Conservation (phyloP, 2,797 vertebrate genomes). For the Acridotheres tristis region DNA sequence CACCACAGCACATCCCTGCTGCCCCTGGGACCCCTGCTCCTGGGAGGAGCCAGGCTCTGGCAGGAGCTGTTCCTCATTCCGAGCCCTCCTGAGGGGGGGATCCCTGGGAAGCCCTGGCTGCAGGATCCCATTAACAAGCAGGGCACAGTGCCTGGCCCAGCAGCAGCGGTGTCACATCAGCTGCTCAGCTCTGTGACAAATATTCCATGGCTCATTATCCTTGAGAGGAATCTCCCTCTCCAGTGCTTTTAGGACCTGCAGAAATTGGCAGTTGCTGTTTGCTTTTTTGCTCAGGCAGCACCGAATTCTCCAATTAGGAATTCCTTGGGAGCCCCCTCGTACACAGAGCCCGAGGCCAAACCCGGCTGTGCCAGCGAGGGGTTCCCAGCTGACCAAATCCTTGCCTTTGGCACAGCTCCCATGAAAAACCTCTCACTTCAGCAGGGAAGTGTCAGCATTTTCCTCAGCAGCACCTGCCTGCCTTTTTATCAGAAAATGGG, state of each 20-base stretch:
- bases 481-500: background rate
- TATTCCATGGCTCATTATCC: constrained; percentile 31
- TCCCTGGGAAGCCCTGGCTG: background rate
- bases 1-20: background rate
- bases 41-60: background rate
- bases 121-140: background rate
- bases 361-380: background rate
- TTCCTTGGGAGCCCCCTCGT: background rate
- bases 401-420: background rate
- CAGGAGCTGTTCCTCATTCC: background rate
- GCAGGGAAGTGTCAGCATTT: background rate
- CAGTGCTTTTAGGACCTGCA: background rate
- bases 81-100: background rate
- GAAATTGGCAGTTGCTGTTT: background rate
- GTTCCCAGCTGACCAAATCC: background rate
- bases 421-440: background rate
- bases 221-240: constrained; percentile 25
- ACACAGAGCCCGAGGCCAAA: background rate
- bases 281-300: background rate
- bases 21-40: background rate
- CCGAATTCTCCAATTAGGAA: background rate
- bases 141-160: background rate
- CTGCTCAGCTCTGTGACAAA: constrained; percentile 50
- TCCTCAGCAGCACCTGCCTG: background rate
- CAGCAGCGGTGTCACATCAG: background rate